Evolutionary conservation across 2,797 vertebrate species (phyloP), one percentile per base, ranked within the genome.

Genomic region (Nothura maculosa): DNA sequence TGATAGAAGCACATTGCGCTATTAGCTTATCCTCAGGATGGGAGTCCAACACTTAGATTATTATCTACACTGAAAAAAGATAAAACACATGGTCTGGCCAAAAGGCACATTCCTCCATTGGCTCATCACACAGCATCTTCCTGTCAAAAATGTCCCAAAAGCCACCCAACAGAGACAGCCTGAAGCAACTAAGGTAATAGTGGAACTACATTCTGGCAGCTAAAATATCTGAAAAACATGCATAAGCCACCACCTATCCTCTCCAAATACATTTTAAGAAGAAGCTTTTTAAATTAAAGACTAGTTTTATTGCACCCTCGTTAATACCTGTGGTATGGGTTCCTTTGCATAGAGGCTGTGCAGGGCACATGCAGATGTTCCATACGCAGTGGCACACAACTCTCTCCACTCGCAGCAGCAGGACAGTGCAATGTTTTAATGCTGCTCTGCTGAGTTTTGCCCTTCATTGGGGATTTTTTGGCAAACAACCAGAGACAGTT

Each of bases 51-150:
- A 66, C 68, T 77, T 85, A 70, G 3, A 76, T 25, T 45, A 42
- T 73, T 66, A 83, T 16, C 11, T n/a, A 40, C 0, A 1, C 1
- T 27, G 18, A 0, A 54, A 60, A 69, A 67, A 36, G 42, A 47
- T 13, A 45, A 28, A 72, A 36, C 45, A 42, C 0, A 1, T 21
- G 15, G 18, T 24, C 54, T 66, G 55, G 16, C 12, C 80, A 52
- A 68, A 4, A 95, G 42, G 28, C 47, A 16, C 21, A 18, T n/a
- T 61, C 72, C 62, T 66, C 30, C 28, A 57, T 50, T 68, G 27
- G 81, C 10, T 73, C 12, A 7, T 20, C 70, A 25, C n/a, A 48
- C 4, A 52, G 30, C 28, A 74, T 0, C 0, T 32, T 17, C 8
- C 58, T 68, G 24, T 55, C n/a, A 34, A 61, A 79, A 42, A 1